Base-by-base conservation (phyloP, 2,113 vertebrate genomes). In the Cyprinodon brontotheroides region DNA sequence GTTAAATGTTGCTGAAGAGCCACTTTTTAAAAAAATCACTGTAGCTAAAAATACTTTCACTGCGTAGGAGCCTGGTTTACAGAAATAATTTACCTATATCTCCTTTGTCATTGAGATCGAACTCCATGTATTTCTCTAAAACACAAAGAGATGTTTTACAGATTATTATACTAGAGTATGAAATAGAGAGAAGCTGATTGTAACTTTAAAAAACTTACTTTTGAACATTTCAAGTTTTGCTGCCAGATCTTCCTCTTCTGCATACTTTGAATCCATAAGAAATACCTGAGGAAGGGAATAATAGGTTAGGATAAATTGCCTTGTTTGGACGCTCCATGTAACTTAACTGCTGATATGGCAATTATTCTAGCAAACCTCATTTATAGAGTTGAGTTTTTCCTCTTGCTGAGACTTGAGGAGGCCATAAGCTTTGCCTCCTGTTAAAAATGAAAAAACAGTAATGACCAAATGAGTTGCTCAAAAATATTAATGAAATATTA, bases 61-160 rank as follows among this genome's bases (percentile, higher is more conserved):
- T 41, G 9, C 15, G 12, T 47, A 29, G 39, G 45, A 39, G 3
- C 29, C 2, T 9, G 7, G 11, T 75, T n/a, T 2, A 37, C 0
- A 29, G 29, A 29, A 29, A 29, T 29, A 29, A 17, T 59, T 85
- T 89, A 96, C 96, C 95, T n/a, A 96, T 95, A 12, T 96, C 95
- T 70, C 95, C 95, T 4, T 96, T 89, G 87, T 94, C 93, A 3
- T 96, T 95, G 3, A 94, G 93, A 87, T 96, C 95, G 87, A 96
- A 96, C 63, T 96, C 95, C 95, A 96, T 93, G 84, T 95, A 96
- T 86, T 95, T 96, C 40, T 92, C 96, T 96, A 86, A n/a, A 90
- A 92, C 22, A 37, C 15, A 85, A 85, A n/a, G 12, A 80, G 61
- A 80, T 40, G 10, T 8, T 57, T 57, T n/a, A 57, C 45, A 36